These are phyloP conservation scores for Brachionus calyciflorus DNA, from an alignment of 1,140 invertebrate species.

Conservation along the genomic window DNA sequence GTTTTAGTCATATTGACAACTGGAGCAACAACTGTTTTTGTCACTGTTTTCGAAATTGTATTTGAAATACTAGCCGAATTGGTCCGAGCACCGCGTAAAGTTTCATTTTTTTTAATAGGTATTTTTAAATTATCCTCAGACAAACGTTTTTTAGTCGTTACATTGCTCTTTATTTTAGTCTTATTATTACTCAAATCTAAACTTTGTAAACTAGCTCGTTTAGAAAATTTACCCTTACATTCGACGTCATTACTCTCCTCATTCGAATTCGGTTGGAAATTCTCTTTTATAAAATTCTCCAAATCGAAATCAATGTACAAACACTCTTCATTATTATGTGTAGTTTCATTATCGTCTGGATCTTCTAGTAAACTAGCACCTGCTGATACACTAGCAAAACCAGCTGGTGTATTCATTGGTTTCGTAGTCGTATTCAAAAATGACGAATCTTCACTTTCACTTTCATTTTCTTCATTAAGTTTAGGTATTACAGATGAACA, in stretches of 20 bases:
- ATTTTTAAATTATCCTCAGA: conserved; percentile 33
- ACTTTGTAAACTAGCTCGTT: conserved; percentile 6
- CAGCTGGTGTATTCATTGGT: conserved; percentile 27
- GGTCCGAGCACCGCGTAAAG: background rate
- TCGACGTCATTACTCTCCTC: background rate
- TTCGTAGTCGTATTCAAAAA: conserved; percentile 11
- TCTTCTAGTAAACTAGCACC: background rate
- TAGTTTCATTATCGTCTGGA: background rate
- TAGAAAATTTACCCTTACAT: background rate
- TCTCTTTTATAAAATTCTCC: conserved; percentile 34
- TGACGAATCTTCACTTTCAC: background rate
- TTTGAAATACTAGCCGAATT: background rate
- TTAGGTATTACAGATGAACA: background rate
- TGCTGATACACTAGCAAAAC: background rate
- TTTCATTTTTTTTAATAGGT: background rate
- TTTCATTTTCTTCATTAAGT: background rate
- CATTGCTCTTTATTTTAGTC: background rate
- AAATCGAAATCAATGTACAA: conserved; percentile 32
- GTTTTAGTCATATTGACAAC: conserved; percentile 3
- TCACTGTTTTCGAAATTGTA: background rate
- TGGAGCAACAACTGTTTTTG: background rate
- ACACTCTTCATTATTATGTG: background rate
- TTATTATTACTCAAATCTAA: background rate
- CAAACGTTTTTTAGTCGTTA: background rate
- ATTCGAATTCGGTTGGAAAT: conserved; percentile 24